Conservation (phyloP, 2,113 vertebrate genomes). For the Piprites chloris region DNA sequence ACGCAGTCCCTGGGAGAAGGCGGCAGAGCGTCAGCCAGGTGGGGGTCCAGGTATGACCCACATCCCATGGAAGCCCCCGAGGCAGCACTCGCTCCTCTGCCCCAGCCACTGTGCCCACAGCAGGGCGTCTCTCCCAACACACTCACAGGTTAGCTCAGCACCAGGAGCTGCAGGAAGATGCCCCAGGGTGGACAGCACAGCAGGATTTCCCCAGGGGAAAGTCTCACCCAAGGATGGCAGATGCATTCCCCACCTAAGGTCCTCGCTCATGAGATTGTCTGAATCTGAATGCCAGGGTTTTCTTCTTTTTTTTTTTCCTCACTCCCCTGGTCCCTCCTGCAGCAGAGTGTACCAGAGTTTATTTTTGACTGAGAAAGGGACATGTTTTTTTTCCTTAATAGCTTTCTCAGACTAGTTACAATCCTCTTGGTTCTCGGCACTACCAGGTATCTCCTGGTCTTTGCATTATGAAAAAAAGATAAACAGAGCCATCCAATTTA, state of each 20-base stretch:
- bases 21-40: not conserved
- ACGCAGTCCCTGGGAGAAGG: slow-evolving; percentile 83
- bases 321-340: not conserved
- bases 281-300: not conserved
- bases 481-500: slow-evolving; percentile 6
- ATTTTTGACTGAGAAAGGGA: not conserved
- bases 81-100: not conserved
- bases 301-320: fast-evolving
- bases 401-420: not conserved
- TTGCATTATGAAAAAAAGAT: slow-evolving; percentile 1
- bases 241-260: not conserved
- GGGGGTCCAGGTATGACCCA: not conserved
- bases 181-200: not conserved
- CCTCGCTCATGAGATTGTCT: not conserved
- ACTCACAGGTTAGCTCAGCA: not conserved
- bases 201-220: not conserved
- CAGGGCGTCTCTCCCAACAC: not conserved
- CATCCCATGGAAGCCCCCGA: not conserved
- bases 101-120: not conserved
- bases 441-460: not conserved
- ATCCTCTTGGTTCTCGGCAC: not conserved
- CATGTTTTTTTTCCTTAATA: not conserved
- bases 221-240: not conserved
- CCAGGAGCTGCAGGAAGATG: not conserved
- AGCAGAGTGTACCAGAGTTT: not conserved